phyloP scores from a whole-genome alignment of 1,140 invertebrate genomes.

The Tetranychus urticae region DNA sequence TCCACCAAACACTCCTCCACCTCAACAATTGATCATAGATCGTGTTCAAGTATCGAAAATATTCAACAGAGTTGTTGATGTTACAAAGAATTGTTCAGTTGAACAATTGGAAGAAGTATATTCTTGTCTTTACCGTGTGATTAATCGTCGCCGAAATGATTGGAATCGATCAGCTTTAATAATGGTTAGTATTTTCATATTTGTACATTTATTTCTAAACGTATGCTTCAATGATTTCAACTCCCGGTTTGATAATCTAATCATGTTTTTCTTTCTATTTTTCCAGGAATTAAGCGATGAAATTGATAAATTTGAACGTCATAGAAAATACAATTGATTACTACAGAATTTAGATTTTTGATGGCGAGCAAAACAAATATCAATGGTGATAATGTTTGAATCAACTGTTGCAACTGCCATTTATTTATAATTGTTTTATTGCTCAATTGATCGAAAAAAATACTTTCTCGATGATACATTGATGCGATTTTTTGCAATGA shows the following conservation, averaged over 20 bases:
- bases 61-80: constrained; percentile 16
- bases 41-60: constrained; percentile 12
- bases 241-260: background rate
- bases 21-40: constrained; percentile 1
- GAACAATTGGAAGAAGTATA: constrained; percentile 20
- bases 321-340: too few relatives aligned
- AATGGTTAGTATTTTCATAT: constrained; percentile 13
- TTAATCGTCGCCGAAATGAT: constrained; percentile 17
- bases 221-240: background rate
- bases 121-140: constrained; percentile 18
- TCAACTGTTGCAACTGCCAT: too few relatives aligned
- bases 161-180: constrained; percentile 17
- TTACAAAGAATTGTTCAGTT: constrained; percentile 17
- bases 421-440: too few relatives aligned
- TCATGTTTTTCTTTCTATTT: background rate
- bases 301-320: background rate
- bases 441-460: too few relatives aligned
- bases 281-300: background rate
- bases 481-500: too few relatives aligned
- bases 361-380: too few relatives aligned
- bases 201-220: background rate
- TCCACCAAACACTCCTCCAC: background rate
- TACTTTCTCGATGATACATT: too few relatives aligned
- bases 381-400: too few relatives aligned
- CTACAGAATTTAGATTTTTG: too few relatives aligned